These are phyloP conservation scores for Morone saxatilis DNA, from an alignment of 2,113 vertebrate species.

Conservation along the genomic window DNA sequence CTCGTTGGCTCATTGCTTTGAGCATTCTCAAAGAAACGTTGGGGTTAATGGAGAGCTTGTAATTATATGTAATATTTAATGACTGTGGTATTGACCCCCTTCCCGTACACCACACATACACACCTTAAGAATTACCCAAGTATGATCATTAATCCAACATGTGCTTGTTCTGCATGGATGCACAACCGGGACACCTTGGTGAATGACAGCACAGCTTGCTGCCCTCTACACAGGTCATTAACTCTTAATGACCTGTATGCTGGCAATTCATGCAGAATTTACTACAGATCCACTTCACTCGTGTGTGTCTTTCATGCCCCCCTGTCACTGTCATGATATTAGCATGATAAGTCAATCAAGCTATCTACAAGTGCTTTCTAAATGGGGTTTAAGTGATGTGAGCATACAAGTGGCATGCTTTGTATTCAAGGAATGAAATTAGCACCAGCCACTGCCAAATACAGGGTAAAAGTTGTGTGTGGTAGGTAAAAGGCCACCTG, in stretches of 20 bases:
- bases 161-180: constrained; percentile 61
- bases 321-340: constrained; percentile 17
- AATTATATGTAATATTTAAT: constrained; percentile 72
- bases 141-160: constrained; percentile 65
- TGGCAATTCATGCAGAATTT: constrained; percentile 52
- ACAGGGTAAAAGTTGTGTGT: no score
- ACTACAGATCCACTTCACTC: constrained; percentile 25
- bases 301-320: background rate
- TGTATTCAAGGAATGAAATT: background rate
- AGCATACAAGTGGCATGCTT: background rate
- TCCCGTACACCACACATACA: constrained; percentile 15
- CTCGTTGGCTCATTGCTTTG: constrained; percentile 15
- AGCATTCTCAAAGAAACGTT: constrained; percentile 21
- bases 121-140: constrained; percentile 55
- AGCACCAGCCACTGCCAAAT: no score
- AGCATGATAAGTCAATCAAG: constrained; percentile 31
- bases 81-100: constrained; percentile 18
- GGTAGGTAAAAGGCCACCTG: no score
- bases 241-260: constrained; percentile 62
- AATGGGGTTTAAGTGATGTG: background rate
- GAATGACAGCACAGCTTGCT: constrained; percentile 48
- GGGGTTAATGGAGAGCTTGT: constrained; percentile 70
- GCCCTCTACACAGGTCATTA: constrained; percentile 60
- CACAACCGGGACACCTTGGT: constrained; percentile 60
- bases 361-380: constrained; percentile 19